Base-by-base conservation (phyloP, 2,888 invertebrate genomes). In the Podabrus alpinus region DNA sequence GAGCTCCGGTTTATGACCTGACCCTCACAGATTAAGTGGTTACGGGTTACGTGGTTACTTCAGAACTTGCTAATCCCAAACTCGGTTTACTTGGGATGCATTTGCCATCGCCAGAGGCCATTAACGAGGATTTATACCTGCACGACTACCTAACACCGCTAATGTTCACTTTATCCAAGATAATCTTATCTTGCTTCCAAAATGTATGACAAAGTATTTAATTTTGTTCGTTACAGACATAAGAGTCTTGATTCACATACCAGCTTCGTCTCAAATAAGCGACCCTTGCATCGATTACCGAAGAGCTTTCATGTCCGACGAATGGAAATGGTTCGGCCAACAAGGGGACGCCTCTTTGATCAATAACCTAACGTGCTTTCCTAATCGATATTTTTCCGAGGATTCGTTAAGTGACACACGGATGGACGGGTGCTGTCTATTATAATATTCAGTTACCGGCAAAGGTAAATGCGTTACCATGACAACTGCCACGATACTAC, bases 1-100 rank as follows among this genome's bases (percentile, higher is more conserved):
- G 80, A 82, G 82, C 82, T 80, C 82, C 83, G 84, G 84, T 86
- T 86, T 86, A 86, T 84, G 86, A 84, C 85, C 84, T 84, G 85
- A 86, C 86, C 86, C 85, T 84, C 81, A 79, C 83, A 85, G 85
- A 86, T 86, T 86, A 86, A 86, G 85, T 84, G 85, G 85, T 86
- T 85, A 85, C 85, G 85, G 85, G 85, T 86, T 85, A 85, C 84
- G 85, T 84, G 85, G 85, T 84, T 84, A 84, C 84, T 84, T 83
- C 83, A 81, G 83, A 85, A 85, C 84, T 85, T 85, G 82, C 84
- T 85, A 85, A 85, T 85, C 82, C 80, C 77, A 77, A 77, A 79
- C 77, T 76, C 78, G 79, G 78, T 77, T 72, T 76, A 73, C 78
- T 73, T 70, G 73, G 73, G 79, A 76, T 79, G 79, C 77, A 78